Conservation (phyloP, 2,888 invertebrate genomes). For the Troides helena region DNA sequence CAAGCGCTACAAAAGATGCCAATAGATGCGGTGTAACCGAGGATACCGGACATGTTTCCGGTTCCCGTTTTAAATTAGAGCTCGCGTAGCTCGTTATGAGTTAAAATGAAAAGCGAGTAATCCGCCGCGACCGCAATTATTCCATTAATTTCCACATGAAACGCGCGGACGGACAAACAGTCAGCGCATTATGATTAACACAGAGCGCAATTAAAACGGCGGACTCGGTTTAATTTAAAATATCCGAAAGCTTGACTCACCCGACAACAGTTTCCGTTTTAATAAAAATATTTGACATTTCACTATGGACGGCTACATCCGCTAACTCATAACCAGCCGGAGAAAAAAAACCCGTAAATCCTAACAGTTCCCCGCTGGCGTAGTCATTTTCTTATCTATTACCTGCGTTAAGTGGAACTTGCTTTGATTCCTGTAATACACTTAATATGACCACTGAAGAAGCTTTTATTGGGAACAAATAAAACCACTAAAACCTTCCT, state of each 20-base stretch:
- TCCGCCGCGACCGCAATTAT: constrained; percentile 22
- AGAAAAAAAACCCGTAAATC: neutral
- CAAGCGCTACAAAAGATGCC: too few species aligned
- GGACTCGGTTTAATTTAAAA: constrained; percentile 24
- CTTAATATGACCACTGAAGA: too few species aligned
- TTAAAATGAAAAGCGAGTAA: constrained; percentile 16
- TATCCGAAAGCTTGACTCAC: constrained; percentile 31
- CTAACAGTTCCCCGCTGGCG: too few species aligned
- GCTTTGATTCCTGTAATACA: too few species aligned
- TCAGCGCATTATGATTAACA: constrained; percentile 26
- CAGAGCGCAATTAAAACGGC: constrained; percentile 25
- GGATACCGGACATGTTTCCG: constrained; percentile 9
- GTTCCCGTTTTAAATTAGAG: constrained; percentile 18
- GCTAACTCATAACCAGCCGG: neutral
- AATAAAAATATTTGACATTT: constrained; percentile 22
- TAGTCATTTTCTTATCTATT: too few species aligned
- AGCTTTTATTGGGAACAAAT: too few species aligned
- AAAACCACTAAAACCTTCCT: too few species aligned
- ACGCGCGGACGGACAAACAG: constrained; percentile 19
- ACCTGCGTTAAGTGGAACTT: too few species aligned
- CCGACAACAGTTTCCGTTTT: constrained; percentile 27
- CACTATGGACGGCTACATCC: constrained; percentile 15
- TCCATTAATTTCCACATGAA: constrained; percentile 20
- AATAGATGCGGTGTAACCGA: too few species aligned
- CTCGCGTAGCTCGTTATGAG: constrained; percentile 8